Evolutionary conservation across 2,113 vertebrate species (phyloP).

Genomic region (Poeciliopsis turrubarensis): DNA sequence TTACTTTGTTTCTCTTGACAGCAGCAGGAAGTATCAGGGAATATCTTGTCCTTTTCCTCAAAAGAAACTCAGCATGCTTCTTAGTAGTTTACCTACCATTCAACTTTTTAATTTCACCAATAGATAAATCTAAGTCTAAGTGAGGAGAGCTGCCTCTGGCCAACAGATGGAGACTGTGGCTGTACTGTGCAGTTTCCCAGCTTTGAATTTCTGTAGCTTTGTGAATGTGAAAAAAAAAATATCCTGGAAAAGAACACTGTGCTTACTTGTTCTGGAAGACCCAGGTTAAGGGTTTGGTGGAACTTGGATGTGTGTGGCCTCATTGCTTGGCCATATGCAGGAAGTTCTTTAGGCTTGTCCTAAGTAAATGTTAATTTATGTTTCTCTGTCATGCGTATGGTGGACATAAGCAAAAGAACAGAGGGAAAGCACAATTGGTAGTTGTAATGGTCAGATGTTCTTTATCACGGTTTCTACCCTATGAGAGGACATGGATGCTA

Average conservation of each 20-base stretch:
- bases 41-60: constrained; percentile 2
- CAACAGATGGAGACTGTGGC: constrained; percentile 12
- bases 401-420: constrained; percentile 5
- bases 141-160: constrained; percentile 3
- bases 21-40: not conserved
- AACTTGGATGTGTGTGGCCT: constrained; percentile 32
- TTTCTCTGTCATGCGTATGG: constrained; percentile 9
- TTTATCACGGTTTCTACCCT: constrained; percentile 14
- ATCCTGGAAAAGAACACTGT: constrained; percentile 18
- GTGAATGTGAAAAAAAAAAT: constrained; percentile 19
- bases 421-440: constrained; percentile 24
- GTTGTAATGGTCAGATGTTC: constrained; percentile 54
- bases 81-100: not conserved
- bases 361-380: constrained; percentile 43
- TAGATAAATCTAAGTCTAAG: not conserved
- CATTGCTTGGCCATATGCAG: constrained; percentile 35
- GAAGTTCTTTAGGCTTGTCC: constrained; percentile 20
- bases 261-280: constrained; percentile 22
- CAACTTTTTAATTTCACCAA: not conserved
- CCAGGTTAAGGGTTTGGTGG: constrained; percentile 15
- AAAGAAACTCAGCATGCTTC: not conserved
- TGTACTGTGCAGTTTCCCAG: not conserved
- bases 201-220: constrained; percentile 37
- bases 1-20: not conserved
- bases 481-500: constrained; percentile 34